phyloP scores from a whole-genome alignment of 2,113 vertebrate species.

The Tupaia tana region DNA sequence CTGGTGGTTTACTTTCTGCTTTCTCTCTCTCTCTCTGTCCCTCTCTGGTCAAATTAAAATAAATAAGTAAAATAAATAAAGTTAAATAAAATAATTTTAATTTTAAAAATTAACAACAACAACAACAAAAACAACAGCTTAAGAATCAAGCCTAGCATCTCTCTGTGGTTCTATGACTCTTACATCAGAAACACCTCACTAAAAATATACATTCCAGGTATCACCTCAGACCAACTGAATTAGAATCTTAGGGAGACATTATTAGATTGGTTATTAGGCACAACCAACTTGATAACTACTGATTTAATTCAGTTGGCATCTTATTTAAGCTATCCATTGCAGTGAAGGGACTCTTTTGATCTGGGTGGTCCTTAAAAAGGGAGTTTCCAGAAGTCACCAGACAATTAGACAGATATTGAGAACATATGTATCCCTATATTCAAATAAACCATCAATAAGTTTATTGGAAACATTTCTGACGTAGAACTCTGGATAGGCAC shows the following conservation, averaged over 20 bases:
- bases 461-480: not conserved
- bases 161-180: not conserved
- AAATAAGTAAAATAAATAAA: no score
- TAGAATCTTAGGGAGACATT: not conserved
- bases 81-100: no score
- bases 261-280: constrained; percentile 12
- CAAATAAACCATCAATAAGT: not conserved
- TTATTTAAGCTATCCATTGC: not conserved
- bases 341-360: not conserved
- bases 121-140: not conserved
- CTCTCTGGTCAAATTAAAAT: no score
- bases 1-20: no score
- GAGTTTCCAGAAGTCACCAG: not conserved
- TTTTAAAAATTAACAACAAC: no score
- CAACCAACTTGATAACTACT: not conserved
- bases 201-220: constrained; percentile 5
- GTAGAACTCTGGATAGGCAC: not conserved
- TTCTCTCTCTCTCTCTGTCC: no score
- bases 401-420: not conserved
- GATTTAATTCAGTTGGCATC: not conserved
- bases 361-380: not conserved
- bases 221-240: not conserved
- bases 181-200: not conserved
- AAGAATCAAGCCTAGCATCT: not conserved
- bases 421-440: not conserved